Evolutionary conservation across 2,113 vertebrate genomes (phyloP), one percentile per base, ranked within the genome.

Genomic region (Meles meles): DNA sequence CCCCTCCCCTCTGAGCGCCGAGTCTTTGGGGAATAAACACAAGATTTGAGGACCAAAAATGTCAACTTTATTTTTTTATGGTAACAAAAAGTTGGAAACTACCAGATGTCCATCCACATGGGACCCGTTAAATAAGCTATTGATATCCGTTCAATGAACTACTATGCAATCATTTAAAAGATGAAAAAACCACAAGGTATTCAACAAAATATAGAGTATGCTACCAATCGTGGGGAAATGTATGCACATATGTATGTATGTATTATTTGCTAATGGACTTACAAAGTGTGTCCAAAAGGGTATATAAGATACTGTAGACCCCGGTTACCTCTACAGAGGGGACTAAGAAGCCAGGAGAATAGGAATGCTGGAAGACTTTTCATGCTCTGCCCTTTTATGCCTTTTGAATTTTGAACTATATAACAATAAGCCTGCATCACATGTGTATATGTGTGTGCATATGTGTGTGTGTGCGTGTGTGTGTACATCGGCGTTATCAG

Each of bases 61-160:
- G 44, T 44, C 57, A 85, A 31, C 67, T 80, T 72, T 59, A 49
- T 67, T 90, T 88, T 96, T 96, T 88, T 82, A 71, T 92, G 83
- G 87, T 18, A 84, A 31, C 44, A 79, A 65, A 86, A 76, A 55
- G 63, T 31, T 96, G 59, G 52, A 86, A 85, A 92, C 82, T 72
- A 85, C 34, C 18, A 81, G 17, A 44, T 65, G 39, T 14, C 23
- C n/a, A 34, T 95, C 57, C 77, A 49, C 29, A 42, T 49, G 17
- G 25, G 14, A 85, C 14, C 49, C 37, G 5, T 74, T 92, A 74
- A 87, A 49, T 52, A 92, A 88, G 37, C 84, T 57, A 82, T 5
- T 59, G 65, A 93, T 42, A 85, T 82, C n/a, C 59, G 86, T 55
- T 94, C 87, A 88, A 15, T 44, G 61, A 95, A 93, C 88, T 83